Evolutionary conservation across 2,113 vertebrate genomes (phyloP), one percentile per base, ranked within the genome.

Genomic region (Piprites chloris): DNA sequence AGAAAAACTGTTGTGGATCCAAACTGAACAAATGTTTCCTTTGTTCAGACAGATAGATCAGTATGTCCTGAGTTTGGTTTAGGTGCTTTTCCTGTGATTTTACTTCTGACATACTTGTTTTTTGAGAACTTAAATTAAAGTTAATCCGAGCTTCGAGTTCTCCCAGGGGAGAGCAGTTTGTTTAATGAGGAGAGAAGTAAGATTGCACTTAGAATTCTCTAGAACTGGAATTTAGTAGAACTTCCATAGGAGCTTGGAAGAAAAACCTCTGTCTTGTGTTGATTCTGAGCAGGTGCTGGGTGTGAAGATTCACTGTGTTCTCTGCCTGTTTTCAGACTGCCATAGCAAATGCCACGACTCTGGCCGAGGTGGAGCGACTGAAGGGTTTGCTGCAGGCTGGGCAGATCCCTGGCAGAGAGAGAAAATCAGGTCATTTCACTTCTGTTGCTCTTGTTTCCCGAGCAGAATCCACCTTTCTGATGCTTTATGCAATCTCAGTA

Each of bases 321-420:
- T 79, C 28, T 87, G 18, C 35, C 55, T 88, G 21, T 30, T 66
- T 95, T 12, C 79, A 99, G 99, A 98, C 98, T 37, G 99, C 99
- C 30, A 99, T 99, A 30, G 99, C 99, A 4, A 99, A 99, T 6
- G 99, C 99, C 1, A 98, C 99, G 0, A 99, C 99, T 0, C 62
- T 99, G 97, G 99, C 99, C 2, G 99, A 99, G 95, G 99, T 99
- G 95, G 99, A 99, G 93, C 94, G 99, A 85, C 97, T 99, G 83
- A 99, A 99, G 33, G 99, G 99, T 7, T 97, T 99, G 94, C 97
- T 99, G 42, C 99, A 99, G 97, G 98, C 99, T 0, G 99, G 99
- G 6, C 99, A 99, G 97, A 99, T 99, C 67, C 99, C 99, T 1
- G 99, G 99, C 71, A 97, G 99, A 73, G 99, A 99, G 16, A 96